Evolutionary conservation across 1,140 invertebrate genomes (phyloP), one percentile per base, ranked within the genome.

Genomic region (Aphelinus certus): DNA sequence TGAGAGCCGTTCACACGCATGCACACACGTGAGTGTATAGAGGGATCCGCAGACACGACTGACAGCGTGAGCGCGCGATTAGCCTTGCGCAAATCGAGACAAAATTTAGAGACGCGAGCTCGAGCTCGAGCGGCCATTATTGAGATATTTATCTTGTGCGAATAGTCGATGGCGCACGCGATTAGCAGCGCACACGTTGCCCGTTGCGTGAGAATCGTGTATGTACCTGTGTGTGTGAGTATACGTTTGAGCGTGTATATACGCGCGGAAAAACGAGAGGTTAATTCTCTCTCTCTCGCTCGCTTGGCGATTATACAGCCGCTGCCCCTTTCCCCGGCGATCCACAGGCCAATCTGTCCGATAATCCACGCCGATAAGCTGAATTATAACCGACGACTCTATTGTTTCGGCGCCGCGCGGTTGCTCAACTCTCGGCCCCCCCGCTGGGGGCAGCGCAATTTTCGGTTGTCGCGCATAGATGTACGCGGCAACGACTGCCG

Each of bases 71-170:
- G 42, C 3, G 7, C 48, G 46, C 51, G 65, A 74, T 68, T 55
- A 68, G 57, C 57, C 56, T 61, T 68, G 57, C 72, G 65, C 57
- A 68, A 74, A 68, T 74, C 43, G 57, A 58, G 64, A 67, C 64
- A 67, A 71, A 56, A 9, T 51, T 67, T 61, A 49, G 57, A 42
- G n/a, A 48, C 47, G 5, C 66, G 10, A 7, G 45, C 3, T 55
- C 26, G 26, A 26, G 0, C 51, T 2, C 7, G 26, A 49, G 10
- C 49, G n/a, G n/a, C 55, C 10, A 67, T 60, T 66, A 61, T 67
- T 63, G 65, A 68, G 65, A 68, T 68, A 74, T 68, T 68, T 68
- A 74, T 74, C 65, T 74, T 63, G 57, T 46, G 57, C 49, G 71
- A 60, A 73, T 66, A 43, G 57, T 74, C 43, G 65, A 74, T 74